Base-by-base conservation (phyloP, 1,140 invertebrate species). In the Antheraea pernyi region DNA sequence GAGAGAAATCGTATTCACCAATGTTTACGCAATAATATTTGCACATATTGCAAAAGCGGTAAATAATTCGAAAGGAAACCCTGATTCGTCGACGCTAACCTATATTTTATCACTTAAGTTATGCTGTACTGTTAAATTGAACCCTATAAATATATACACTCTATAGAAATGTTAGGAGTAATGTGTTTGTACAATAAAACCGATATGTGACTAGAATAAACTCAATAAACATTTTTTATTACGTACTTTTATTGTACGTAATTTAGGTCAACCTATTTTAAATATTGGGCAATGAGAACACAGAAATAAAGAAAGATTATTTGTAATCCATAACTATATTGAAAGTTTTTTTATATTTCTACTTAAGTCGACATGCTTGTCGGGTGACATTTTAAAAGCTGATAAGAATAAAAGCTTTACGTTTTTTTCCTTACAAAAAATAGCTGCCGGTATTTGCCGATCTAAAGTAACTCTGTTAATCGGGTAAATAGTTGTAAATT, bases 11-110 rank as follows among this genome's bases (percentile, higher is more conserved):
- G 46, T 13, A 53, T 53, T 53, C 46, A 13, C 46, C 46, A n/a
- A 53, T 53, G 46, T 53, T 53, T 53, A 53, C 46, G 46, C 46
- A 53, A 53, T 53, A 16, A 53, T 53, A 53, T 53, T 16, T 53
- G 46, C 46, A 53, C 16, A 53, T 53, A 53, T 53, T 53, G 0
- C 46, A 53, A 53, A 16, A 53, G 46, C 46, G 46, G 46, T 53
- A 53, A 53, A 16, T 53, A n/a, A 53, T 10, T 10, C 39, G 39
- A 42, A 42, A 42, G 11, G 11, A 42, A 42, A 10, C 39, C 16
- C 11, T 11, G 11, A 53, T 53, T 53, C 46, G 13, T 11, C 4
- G 11, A 53, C 5, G 46, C 16, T 16, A 53, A 53, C 16, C 13
- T 53, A 53, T 53, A 53, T 53, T 53, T 11, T 53, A 16, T 53